These are phyloP conservation scores for Loripinus fragilis DNA, from an alignment of 2,888 invertebrate species.

Conservation along the genomic window DNA sequence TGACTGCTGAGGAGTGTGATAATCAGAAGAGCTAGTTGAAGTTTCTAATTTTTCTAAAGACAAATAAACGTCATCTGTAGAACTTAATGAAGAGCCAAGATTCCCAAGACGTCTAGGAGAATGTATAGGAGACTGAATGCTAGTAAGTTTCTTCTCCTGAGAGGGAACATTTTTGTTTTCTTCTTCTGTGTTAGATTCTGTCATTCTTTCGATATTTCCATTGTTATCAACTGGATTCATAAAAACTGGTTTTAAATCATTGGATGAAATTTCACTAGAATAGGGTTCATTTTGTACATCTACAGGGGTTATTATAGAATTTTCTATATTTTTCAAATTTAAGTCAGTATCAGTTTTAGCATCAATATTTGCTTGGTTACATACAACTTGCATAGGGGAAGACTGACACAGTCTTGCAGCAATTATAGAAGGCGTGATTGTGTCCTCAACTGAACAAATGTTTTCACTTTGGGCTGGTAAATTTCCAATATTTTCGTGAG, in stretches of 20 bases:
- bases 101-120: background rate
- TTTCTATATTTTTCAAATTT: background rate
- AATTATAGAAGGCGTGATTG: slow-evolving; percentile 11
- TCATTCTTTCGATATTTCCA: too few species aligned
- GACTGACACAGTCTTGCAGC: slow-evolving; percentile 17
- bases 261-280: too few species aligned
- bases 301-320: too few species aligned
- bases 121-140: background rate
- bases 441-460: slow-evolving; percentile 34
- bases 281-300: too few species aligned
- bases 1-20: slow-evolving; percentile 66
- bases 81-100: slow-evolving; percentile 35
- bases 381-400: slow-evolving; percentile 23
- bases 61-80: slow-evolving; percentile 52
- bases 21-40: slow-evolving; percentile 61
- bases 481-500: slow-evolving; percentile 20
- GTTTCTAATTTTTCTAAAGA: slow-evolving; percentile 51
- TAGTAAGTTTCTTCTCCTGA: background rate
- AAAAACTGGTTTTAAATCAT: too few species aligned
- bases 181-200: too few species aligned
- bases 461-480: slow-evolving; percentile 35
- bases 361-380: background rate
- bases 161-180: too few species aligned
- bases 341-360: background rate
- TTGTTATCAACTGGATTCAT: too few species aligned